Evolutionary conservation across 2,113 vertebrate genomes (phyloP), one percentile per base, ranked within the genome.

Genomic region (Acrocephalus kingi): DNA sequence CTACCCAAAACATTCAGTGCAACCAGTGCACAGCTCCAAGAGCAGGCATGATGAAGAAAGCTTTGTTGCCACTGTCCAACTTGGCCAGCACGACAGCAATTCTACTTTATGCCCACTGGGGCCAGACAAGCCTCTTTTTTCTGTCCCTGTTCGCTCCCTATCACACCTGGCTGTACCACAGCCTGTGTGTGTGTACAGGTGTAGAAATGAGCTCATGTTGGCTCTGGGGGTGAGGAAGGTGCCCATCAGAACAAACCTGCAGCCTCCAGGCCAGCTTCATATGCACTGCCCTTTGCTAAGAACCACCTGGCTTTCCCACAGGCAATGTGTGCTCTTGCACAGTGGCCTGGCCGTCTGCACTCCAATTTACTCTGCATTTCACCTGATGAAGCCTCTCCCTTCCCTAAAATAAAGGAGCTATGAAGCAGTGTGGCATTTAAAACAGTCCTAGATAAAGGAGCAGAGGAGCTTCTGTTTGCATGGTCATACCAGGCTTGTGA

Each of bases 51-150:
- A 62, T 18, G 46, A 66, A 67, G 59, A 58, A 86, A 67, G 52
- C 21, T 62, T 33, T 2, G 1, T 48, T 73, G 37, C 61, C 8
- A 1, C 28, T 52, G 46, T 20, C 72, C 4, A 0, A 16, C n/a
- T 56, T 74, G 28, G 46, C 54, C 43, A 9, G 35, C 63, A 48
- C 0, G 0, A 28, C 2, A 48, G 20, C 69, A 79, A 64, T 81
- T 68, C 41, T 55, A 1, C 37, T 92, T 49, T 23, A 22, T n/a
- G 49, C 49, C 67, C 63, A 39, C 59, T 62, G 67, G 41, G 51
- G n/a, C 61, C 73, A 87, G 64, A 45, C 14, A 49, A 84, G 30
- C 10, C 41, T 89, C 30, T 93, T 45, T 76, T 45, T 56, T 19
- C 66, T 58, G 13, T 61, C 22, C 22, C 17, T 33, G 10, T 33